These are phyloP conservation scores for Coremacera marginata DNA, from an alignment of 2,888 invertebrate genomes.

Conservation along the genomic window DNA sequence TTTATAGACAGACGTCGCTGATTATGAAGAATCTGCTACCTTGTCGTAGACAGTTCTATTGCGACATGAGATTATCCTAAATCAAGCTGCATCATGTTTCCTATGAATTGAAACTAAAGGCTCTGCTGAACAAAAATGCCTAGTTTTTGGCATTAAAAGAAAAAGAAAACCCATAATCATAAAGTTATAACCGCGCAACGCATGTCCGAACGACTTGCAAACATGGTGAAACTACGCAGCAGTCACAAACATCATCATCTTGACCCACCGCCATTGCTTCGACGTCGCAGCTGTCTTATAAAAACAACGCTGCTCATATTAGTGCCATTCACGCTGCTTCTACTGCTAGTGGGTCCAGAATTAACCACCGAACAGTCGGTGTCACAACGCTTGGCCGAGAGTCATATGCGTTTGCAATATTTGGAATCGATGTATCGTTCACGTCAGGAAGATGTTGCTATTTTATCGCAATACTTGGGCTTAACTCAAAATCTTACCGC, in stretches of 20 bases:
- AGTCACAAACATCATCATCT: conserved; percentile 11
- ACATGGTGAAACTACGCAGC: conserved; percentile 27
- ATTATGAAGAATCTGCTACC: no score
- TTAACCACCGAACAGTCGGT: conserved; percentile 76
- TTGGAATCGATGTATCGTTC: conserved; percentile 83
- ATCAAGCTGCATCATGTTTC: no score
- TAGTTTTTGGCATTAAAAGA: no score
- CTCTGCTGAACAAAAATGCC: no score
- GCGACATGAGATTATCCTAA: no score
- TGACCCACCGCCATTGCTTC: conserved; percentile 46
- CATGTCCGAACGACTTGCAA: not conserved
- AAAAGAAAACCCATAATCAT: no score
- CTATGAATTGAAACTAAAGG: no score
- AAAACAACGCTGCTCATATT: conserved; percentile 72
- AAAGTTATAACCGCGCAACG: not conserved
- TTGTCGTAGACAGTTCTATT: no score
- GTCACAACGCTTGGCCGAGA: conserved; percentile 79
- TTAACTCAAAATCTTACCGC: conserved; percentile 57
- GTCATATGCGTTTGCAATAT: conserved; percentile 83
- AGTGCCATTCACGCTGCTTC: conserved; percentile 72
- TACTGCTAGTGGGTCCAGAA: conserved; percentile 71
- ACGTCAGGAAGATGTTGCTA: conserved; percentile 81
- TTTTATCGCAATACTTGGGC: conserved; percentile 77
- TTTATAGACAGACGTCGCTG: no score
- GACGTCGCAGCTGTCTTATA: conserved; percentile 73